phyloP scores from a whole-genome alignment of 2,797 vertebrate genomes.

The Sebastes ruberrimus region DNA sequence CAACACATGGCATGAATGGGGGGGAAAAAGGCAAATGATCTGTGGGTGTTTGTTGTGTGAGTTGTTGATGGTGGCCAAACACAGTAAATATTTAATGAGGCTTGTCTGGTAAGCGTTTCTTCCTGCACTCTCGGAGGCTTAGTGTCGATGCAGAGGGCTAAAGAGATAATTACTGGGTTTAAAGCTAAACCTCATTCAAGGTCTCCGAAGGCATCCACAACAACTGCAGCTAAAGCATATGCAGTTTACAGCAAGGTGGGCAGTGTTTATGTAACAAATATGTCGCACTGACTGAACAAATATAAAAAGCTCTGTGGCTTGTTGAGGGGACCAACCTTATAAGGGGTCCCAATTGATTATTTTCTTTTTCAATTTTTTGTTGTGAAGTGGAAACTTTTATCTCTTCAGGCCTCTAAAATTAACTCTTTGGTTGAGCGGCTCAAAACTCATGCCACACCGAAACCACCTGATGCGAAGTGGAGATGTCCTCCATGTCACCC shows the following conservation, averaged over 20 bases:
- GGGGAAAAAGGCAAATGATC: slow-evolving; percentile 39
- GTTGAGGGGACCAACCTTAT: neutral
- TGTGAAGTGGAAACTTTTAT: neutral
- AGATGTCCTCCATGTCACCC: neutral
- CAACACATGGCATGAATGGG: slow-evolving; percentile 32
- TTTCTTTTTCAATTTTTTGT: neutral
- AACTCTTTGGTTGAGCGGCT: neutral
- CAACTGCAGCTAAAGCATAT: slow-evolving; percentile 11
- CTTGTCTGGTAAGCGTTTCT: slow-evolving; percentile 69
- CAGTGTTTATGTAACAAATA: slow-evolving; percentile 23
- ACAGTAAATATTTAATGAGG: slow-evolving; percentile 78
- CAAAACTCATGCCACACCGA: neutral
- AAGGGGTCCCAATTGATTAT: neutral
- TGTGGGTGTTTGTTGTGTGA: slow-evolving; percentile 68
- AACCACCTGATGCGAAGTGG: neutral
- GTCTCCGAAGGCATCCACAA: slow-evolving; percentile 48
- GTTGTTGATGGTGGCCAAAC: slow-evolving; percentile 73
- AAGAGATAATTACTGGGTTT: slow-evolving; percentile 75
- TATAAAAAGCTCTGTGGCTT: neutral
- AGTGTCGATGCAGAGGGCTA: slow-evolving; percentile 63
- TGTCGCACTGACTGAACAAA: slow-evolving; percentile 4
- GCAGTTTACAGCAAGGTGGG: slow-evolving; percentile 19
- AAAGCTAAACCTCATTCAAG: slow-evolving; percentile 64
- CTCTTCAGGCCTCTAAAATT: neutral
- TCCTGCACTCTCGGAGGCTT: slow-evolving; percentile 60